Base-by-base conservation (phyloP, 2,113 vertebrate species). In the Coreoperca whiteheadi region DNA sequence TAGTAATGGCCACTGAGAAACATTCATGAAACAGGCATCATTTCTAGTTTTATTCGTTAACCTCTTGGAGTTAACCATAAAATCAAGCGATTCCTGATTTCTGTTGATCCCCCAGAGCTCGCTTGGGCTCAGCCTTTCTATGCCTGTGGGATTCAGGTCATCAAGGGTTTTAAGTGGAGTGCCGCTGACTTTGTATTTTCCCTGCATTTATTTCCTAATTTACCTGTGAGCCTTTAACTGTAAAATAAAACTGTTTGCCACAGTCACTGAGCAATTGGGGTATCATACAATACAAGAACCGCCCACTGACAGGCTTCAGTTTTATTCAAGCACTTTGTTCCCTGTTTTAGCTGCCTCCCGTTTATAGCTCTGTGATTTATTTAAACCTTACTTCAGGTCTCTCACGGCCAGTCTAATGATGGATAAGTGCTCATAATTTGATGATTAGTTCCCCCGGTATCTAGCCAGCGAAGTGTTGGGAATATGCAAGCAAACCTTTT, bases 361-460 rank as follows among this genome's bases (percentile, higher is more conserved):
- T 67, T 79, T 43, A 18, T 34, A 43, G 39, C 34, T 34, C 54
- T 57, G 46, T 80, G 72, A 77, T 83, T 64, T 59, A 73, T 83
- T 69, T 20, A 63, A 30, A 37, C 32, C 12, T 30, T 28, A 21
- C 25, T 59, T 25, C 56, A 41, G 61, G 54, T 61, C 51, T 56
- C 46, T 82, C 23, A 16, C 23, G 79, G 59, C 39, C 30, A 23
- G 50, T 39, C 23, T 75, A 67, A 84, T 87, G 71, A 83, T 57
- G 25, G 50, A 83, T 77, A 80, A 89, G 74, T 79, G 63, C 46
- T 74, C 51, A 61, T 74, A 75, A 81, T 83, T 65, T 54, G 51
- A 66, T 59, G 56, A 66, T 80, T 77, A 76, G 64, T 66, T 84
- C 64, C 48, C 61, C 53, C 23, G 56, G 64, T 74, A 65, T 61